Percentiles rank a stretch among this genome's conserved stretches.
Evolutionary conservation across 37 sponge, comb jelly and placozoan species (phyloP).

Genomic region (Agelas oroides): DNA sequence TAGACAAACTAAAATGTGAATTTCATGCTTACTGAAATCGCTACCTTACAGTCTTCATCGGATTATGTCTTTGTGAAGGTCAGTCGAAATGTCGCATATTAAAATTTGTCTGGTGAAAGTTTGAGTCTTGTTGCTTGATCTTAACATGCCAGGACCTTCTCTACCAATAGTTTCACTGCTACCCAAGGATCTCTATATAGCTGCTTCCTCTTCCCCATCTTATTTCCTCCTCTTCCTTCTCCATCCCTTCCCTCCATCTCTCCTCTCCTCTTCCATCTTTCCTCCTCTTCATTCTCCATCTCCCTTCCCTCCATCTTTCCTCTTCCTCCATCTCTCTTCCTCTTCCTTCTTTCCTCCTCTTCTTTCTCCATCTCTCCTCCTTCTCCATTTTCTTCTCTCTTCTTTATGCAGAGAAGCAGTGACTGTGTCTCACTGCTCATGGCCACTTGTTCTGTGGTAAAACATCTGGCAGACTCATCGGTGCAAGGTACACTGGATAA

Average conservation of each 20-base stretch:
- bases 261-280: not conserved
- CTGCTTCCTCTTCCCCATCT: not conserved
- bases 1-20: no score
- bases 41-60: no score
- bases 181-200: not conserved
- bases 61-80: no score
- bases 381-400: not conserved
- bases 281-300: not conserved
- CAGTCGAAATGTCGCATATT: no score
- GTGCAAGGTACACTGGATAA: not conserved
- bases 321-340: not conserved
- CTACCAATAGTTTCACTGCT: not conserved
- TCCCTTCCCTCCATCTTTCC: not conserved
- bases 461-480: constrained; percentile 17
- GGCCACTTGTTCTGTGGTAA: constrained; percentile 21
- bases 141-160: no score
- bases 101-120: no score
- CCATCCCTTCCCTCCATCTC: not conserved
- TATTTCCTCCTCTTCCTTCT: not conserved
- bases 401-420: not conserved
- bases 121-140: no score
- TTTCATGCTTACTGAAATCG: no score
- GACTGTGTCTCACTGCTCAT: not conserved
- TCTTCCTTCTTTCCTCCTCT: not conserved
- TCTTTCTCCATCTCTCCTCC: not conserved